Base-by-base conservation (phyloP, 2,888 invertebrate genomes). In the Agonopterix heracliana region DNA sequence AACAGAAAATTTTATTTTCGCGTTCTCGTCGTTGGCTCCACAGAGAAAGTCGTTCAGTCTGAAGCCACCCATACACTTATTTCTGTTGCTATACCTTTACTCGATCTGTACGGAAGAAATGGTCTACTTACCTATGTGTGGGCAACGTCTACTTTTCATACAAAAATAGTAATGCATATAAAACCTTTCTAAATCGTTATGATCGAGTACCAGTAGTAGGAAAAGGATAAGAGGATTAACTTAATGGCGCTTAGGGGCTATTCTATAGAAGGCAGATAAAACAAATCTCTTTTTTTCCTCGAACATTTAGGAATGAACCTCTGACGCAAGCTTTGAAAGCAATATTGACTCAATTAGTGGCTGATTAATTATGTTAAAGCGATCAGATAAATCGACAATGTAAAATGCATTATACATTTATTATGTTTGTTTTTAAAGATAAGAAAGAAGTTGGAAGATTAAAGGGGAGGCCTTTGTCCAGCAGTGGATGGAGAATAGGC, bases 181-280 rank as follows among this genome's bases (percentile, higher is more conserved):
- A 26, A 26, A 26, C 26, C 5, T 26, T 26, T 26, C 26, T 5
- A 26, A 26, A 26, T 7, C 26, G 26, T 26, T 26, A 5, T 5
- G 26, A 26, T 26, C 26, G 26, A 26, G 26, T 26, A 26, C 5
- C 13, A 46, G 11, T 35, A 8, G 55, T 62, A 48, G n/a, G n/a
- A n/a, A 45, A 47, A 44, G 45, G 47, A 48, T 67, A 68, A 71
- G 66, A 56, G 68, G 70, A 70, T 71, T 72, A 67, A 76, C 74
- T 77, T 78, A 79, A 83, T 83, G 74, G 81, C 71, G 74, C 66
- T 71, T 74, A 75, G 72, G 74, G 71, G 70, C 71, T 73, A 76
- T 72, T 75, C 75, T 76, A 81, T 81, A 74, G 78, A 77, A 76
- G 71, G 70, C 64, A 43, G 42, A 43, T 68, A 72, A 74, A 74